A percentile compares a stretch with the other conserved stretches of the same genome.
Evolutionary conservation across 92 coral and sea anemone genomes (phyloP).

Genomic region (Montipora capitata): DNA sequence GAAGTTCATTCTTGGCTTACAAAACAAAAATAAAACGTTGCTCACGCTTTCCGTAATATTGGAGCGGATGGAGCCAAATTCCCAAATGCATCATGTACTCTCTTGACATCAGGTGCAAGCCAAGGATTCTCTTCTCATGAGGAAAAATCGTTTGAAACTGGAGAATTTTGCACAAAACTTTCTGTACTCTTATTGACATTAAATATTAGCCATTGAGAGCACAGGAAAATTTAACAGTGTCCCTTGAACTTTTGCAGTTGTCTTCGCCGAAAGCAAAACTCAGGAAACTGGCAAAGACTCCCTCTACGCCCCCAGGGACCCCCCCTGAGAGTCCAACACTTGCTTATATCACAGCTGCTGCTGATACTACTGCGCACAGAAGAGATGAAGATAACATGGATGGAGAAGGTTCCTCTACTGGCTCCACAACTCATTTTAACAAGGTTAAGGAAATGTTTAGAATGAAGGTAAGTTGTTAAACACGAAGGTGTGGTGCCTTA

Average conservation of each 20-base stretch:
- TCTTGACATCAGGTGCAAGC: too few species aligned
- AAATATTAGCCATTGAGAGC: too few species aligned
- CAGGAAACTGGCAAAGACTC: conserved; percentile 88
- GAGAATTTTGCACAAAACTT: too few species aligned
- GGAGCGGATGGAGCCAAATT: too few species aligned
- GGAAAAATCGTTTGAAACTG: too few species aligned
- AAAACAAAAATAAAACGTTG: too few species aligned
- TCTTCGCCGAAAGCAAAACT: conserved; percentile 53
- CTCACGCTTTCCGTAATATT: too few species aligned
- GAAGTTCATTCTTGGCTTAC: too few species aligned
- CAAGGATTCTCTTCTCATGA: too few species aligned
- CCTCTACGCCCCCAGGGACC: conserved; percentile 97
- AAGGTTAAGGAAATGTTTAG: conserved; percentile 87
- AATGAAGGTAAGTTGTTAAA: conserved; percentile 79
- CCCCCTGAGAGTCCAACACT: conserved; percentile 96
- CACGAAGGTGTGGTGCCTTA: too few species aligned
- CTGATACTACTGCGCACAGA: conserved; percentile 92
- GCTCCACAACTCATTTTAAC: conserved; percentile 74
- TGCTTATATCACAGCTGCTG: conserved; percentile 96
- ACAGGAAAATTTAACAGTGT: background rate
- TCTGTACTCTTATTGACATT: background rate
- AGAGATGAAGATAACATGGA: conserved; percentile 67
- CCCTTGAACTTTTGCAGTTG: conserved; percentile 24
- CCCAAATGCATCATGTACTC: too few species aligned
- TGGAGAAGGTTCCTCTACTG: conserved; percentile 52